phyloP scores from a whole-genome alignment of 2,888 invertebrate species.

The Balanococcus diminutus region DNA sequence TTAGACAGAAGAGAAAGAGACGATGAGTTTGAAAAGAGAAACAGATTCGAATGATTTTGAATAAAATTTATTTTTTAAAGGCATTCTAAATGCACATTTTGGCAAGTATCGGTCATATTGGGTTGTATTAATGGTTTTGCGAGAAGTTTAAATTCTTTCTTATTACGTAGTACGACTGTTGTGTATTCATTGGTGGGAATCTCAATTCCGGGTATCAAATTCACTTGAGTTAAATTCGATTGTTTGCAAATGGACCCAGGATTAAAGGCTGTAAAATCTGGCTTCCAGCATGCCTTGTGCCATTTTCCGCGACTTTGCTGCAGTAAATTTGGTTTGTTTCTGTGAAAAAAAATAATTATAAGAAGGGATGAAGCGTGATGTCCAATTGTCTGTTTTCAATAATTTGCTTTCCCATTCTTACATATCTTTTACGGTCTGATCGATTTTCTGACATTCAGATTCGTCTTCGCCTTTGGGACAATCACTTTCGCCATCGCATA shows the following conservation, averaged over 20 bases:
- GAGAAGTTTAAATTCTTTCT: background rate
- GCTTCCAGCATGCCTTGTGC: slow-evolving; percentile 53
- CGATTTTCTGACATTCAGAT: slow-evolving; percentile 65
- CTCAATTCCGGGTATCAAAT: background rate
- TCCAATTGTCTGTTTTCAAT: no score
- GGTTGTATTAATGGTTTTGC: background rate
- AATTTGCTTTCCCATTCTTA: slow-evolving; percentile 1
- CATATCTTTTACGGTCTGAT: background rate
- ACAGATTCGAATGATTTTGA: no score
- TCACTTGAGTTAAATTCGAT: background rate
- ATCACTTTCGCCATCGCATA: slow-evolving; percentile 77
- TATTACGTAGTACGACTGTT: background rate
- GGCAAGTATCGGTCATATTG: background rate
- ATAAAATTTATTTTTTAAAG: no score
- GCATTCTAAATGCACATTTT: slow-evolving; percentile 4
- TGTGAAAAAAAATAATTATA: slow-evolving; percentile 35
- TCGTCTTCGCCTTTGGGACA: slow-evolving; percentile 80
- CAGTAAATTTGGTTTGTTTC: slow-evolving; percentile 55
- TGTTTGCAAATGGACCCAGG: slow-evolving; percentile 24
- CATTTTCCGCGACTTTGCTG: slow-evolving; percentile 53
- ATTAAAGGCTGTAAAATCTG: background rate
- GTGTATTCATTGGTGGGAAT: background rate
- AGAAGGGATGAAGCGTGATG: background rate
- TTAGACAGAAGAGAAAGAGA: no score
- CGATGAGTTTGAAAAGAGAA: no score